These are phyloP conservation scores for Mormyrus iriodes DNA, from an alignment of 2,113 vertebrate genomes.

Conservation along the genomic window DNA sequence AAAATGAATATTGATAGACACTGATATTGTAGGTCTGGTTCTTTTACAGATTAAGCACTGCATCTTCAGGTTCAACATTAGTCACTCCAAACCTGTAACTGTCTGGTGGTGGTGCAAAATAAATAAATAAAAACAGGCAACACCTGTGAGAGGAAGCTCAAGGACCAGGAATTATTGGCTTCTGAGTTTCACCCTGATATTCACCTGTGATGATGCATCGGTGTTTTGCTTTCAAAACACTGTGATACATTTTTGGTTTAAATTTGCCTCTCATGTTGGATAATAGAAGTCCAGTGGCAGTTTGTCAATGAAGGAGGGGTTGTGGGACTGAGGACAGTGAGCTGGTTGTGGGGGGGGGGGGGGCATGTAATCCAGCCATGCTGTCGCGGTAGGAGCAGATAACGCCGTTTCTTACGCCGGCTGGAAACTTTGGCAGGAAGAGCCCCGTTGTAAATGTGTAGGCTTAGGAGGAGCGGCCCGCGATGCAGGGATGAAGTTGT, in stretches of 20 bases:
- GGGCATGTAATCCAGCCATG: conserved; percentile 17
- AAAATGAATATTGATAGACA: background rate
- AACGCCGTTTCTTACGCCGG: conserved; percentile 19
- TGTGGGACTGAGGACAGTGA: background rate
- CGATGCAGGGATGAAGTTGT: conserved; percentile 77
- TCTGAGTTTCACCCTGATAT: background rate
- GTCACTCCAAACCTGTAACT: background rate
- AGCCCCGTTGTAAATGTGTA: conserved; percentile 43
- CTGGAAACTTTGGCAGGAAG: conserved; percentile 24
- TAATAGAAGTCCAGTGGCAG: conserved; percentile 6
- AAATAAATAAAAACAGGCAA: background rate
- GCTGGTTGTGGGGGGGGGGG: background rate
- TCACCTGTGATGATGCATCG: background rate
- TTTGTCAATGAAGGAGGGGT: background rate
- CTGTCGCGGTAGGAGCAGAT: conserved; percentile 13
- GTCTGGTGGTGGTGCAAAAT: background rate
- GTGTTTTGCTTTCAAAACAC: background rate
- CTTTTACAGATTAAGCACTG: background rate
- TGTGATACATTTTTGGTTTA: background rate
- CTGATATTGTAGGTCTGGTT: background rate
- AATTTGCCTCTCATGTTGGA: background rate
- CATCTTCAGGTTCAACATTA: background rate
- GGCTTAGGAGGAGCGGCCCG: conserved; percentile 73
- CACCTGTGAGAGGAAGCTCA: background rate
- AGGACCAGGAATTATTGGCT: background rate